phyloP scores from a whole-genome alignment of 1,140 invertebrate genomes.

The Conus betulinus region DNA sequence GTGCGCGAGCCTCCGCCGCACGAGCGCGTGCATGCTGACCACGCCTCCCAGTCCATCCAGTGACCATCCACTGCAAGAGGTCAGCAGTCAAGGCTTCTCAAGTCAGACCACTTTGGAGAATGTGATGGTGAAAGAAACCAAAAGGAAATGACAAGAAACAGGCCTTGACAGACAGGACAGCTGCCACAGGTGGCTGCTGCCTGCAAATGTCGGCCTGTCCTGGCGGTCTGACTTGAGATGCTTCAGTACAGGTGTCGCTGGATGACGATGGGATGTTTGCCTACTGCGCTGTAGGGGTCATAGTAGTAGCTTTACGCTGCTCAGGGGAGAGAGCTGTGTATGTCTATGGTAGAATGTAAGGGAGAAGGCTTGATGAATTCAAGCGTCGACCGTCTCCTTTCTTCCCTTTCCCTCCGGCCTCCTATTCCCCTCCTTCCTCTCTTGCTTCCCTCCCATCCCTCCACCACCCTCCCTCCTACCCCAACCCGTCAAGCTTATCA shows the following conservation, averaged over 20 bases:
- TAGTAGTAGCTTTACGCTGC: too few species aligned
- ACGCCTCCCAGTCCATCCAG: conserved; percentile 80
- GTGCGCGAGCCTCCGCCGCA: conserved; percentile 91
- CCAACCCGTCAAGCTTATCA: too few species aligned
- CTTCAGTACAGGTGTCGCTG: background rate
- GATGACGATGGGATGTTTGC: background rate
- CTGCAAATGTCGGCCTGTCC: background rate
- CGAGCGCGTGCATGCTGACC: conserved; percentile 90
- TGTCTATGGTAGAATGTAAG: too few species aligned
- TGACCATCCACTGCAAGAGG: conserved; percentile 55
- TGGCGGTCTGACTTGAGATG: conserved; percentile 14
- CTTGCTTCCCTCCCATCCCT: too few species aligned
- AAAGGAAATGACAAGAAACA: background rate
- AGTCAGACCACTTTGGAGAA: conserved; percentile 20
- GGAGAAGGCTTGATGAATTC: too few species aligned
- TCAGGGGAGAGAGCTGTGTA: too few species aligned
- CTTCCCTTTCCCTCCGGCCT: too few species aligned
- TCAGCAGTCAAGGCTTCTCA: conserved; percentile 14
- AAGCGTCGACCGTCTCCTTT: too few species aligned
- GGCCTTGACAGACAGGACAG: too few species aligned
- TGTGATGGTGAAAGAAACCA: background rate
- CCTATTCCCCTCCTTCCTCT: too few species aligned
- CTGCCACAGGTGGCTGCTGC: background rate
- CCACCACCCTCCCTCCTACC: too few species aligned
- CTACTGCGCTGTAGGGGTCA: too few species aligned